Percentiles rank a stretch among this genome's conserved stretches.
Conservation (phyloP, 2,888 invertebrate genomes). For the Rhingia campestris region DNA sequence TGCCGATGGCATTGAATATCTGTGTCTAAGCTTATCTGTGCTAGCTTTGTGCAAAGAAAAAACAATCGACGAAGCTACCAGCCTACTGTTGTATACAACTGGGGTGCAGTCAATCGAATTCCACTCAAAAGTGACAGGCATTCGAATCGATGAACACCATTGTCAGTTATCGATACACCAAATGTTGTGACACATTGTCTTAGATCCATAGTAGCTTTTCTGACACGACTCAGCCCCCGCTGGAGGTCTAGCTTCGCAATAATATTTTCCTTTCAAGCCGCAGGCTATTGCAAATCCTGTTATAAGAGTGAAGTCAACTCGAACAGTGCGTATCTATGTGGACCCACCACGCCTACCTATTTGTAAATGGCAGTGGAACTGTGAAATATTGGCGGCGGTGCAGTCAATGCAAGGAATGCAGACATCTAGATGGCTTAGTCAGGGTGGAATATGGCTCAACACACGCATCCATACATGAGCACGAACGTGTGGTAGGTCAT, state of each 20-base stretch:
- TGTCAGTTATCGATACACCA: slow-evolving; percentile 42
- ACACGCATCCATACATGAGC: slow-evolving; percentile 55
- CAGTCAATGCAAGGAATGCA: slow-evolving; percentile 48
- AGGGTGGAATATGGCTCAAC: slow-evolving; percentile 47
- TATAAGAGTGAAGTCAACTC: slow-evolving; percentile 37
- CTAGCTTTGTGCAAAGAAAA: slow-evolving; percentile 4
- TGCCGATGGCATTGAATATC: slow-evolving; percentile 57
- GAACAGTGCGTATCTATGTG: slow-evolving; percentile 50
- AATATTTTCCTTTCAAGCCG: slow-evolving; percentile 40
- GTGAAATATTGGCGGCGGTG: slow-evolving; percentile 47
- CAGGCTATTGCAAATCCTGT: slow-evolving; percentile 65
- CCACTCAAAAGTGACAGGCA: slow-evolving; percentile 11
- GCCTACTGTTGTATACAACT: not conserved
- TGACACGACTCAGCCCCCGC: slow-evolving; percentile 52
- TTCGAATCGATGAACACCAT: slow-evolving; percentile 3
- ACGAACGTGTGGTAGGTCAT: slow-evolving; percentile 27
- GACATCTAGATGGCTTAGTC: slow-evolving; percentile 30
- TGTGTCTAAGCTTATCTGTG: slow-evolving; percentile 1
- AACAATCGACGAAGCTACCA: slow-evolving; percentile 30
- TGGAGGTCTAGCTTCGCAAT: slow-evolving; percentile 35
- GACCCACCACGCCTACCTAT: slow-evolving; percentile 64
- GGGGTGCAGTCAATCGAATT: slow-evolving; percentile 10
- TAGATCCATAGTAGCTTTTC: slow-evolving; percentile 49
- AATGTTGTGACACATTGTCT: slow-evolving; percentile 70
- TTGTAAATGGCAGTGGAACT: slow-evolving; percentile 50